phyloP scores from a whole-genome alignment of 2,113 vertebrate genomes.

The Morone chrysops region DNA sequence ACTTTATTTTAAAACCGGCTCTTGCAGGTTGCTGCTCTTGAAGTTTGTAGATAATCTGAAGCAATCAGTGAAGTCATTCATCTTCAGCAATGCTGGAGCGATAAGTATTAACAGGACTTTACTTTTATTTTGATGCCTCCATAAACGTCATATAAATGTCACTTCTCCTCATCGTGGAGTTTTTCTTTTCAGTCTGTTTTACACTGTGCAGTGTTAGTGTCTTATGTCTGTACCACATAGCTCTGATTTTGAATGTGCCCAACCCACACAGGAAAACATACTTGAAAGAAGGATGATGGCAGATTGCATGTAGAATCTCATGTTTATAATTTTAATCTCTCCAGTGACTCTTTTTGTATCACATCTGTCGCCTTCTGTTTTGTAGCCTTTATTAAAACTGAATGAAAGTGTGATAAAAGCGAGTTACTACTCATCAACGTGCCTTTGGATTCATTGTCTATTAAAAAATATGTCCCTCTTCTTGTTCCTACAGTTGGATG shows the following conservation, averaged over 20 bases:
- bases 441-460: too few relatives aligned
- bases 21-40: neutral
- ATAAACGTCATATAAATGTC: neutral
- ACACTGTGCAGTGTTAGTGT: constrained; percentile 31
- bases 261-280: neutral
- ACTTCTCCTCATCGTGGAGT: constrained; percentile 4
- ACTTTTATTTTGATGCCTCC: neutral
- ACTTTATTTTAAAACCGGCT: neutral
- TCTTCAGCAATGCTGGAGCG: constrained; percentile 32
- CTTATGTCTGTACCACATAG: constrained; percentile 18
- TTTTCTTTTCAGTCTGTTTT: constrained; percentile 2
- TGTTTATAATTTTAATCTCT: constrained; percentile 27
- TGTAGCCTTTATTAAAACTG: constrained; percentile 42
- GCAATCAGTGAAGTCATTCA: constrained; percentile 2
- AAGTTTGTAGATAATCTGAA: constrained; percentile 23
- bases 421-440: neutral
- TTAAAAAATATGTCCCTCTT: too few relatives aligned
- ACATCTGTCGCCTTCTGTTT: constrained; percentile 10
- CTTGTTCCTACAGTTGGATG: too few relatives aligned
- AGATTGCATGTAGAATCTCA: constrained; percentile 34
- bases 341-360: constrained; percentile 12
- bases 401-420: neutral
- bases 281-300: constrained; percentile 7
- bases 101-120: neutral
- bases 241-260: constrained; percentile 27